Percentiles rank a stretch among this genome's conserved stretches.
These are phyloP conservation scores for Hylyphantes graminicola DNA, from an alignment of 1,140 invertebrate species.

Conservation along the genomic window DNA sequence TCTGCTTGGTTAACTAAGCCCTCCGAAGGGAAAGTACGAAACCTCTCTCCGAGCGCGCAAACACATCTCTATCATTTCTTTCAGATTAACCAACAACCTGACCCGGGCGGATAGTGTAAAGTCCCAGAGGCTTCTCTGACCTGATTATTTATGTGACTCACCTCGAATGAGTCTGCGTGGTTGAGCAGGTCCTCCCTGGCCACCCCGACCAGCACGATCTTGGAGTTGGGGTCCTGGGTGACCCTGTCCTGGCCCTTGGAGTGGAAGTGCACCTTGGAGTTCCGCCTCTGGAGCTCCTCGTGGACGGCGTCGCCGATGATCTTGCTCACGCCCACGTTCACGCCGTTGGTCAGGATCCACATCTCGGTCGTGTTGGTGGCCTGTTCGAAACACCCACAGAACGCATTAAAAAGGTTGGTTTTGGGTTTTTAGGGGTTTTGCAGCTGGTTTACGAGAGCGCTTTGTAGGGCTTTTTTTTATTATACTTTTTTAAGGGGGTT, in stretches of 20 bases:
- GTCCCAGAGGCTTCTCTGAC: too few species aligned
- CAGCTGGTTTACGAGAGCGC: not conserved
- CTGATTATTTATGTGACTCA: too few species aligned
- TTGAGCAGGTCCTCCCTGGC: constrained; percentile 56
- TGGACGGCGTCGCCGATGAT: constrained; percentile 68
- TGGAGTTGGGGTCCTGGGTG: not conserved
- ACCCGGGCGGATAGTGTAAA: too few species aligned
- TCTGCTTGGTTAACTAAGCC: too few species aligned
- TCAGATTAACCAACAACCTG: too few species aligned
- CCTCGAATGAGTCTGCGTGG: constrained; percentile 51
- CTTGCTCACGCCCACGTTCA: constrained; percentile 67
- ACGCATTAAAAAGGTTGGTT: too few species aligned
- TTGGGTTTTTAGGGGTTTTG: too few species aligned
- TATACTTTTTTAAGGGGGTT: too few species aligned
- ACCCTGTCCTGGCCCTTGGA: constrained; percentile 28
- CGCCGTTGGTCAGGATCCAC: constrained; percentile 70
- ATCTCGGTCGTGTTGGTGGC: constrained; percentile 68
- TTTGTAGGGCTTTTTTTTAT: not conserved
- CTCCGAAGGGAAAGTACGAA: too few species aligned
- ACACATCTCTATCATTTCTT: too few species aligned
- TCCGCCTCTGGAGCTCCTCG: constrained; percentile 63
- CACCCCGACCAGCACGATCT: constrained; percentile 53
- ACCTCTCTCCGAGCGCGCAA: too few species aligned
- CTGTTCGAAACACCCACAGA: constrained; percentile 27
- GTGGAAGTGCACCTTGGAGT: constrained; percentile 59